These are phyloP conservation scores for Bursaphelenchus mucronatus DNA, from an alignment of 1,140 invertebrate species.

Conservation along the genomic window DNA sequence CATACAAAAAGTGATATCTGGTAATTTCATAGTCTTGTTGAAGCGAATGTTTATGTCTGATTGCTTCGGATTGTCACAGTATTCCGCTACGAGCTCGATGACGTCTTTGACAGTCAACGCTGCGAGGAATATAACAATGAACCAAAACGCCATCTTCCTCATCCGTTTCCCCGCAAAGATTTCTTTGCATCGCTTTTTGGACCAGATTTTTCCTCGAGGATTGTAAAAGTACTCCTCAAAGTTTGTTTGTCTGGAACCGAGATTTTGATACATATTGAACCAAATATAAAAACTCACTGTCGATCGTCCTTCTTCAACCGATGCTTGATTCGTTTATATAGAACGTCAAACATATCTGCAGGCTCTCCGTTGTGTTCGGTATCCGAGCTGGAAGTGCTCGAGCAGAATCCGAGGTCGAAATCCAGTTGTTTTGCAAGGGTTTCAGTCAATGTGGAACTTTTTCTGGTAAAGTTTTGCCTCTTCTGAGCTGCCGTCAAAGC, in stretches of 20 bases:
- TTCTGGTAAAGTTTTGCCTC: too few relatives aligned
- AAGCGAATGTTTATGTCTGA: slow-evolving; percentile 43
- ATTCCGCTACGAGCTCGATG: slow-evolving; percentile 49
- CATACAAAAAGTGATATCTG: slow-evolving; percentile 53
- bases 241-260: neutral
- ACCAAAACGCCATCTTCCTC: slow-evolving; percentile 53
- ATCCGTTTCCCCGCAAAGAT: slow-evolving; percentile 41
- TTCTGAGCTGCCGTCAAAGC: too few relatives aligned
- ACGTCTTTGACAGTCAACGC: slow-evolving; percentile 57
- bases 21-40: slow-evolving; percentile 42
- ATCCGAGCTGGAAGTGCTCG: too few relatives aligned
- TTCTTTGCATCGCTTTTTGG: slow-evolving; percentile 29
- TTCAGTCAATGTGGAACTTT: too few relatives aligned
- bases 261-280: too few relatives aligned
- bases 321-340: too few relatives aligned
- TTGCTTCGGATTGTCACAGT: slow-evolving; percentile 40
- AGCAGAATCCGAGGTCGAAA: too few relatives aligned
- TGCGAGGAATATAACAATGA: slow-evolving; percentile 56
- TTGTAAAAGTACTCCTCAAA: neutral
- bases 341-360: too few relatives aligned
- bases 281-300: too few relatives aligned
- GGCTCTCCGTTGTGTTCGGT: too few relatives aligned
- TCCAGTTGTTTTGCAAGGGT: too few relatives aligned
- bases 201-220: neutral
- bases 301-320: too few relatives aligned